A percentile compares a stretch with the other conserved stretches of the same genome.
phyloP scores from a whole-genome alignment of 2,888 invertebrate species.

The Crocallis elinguaria region DNA sequence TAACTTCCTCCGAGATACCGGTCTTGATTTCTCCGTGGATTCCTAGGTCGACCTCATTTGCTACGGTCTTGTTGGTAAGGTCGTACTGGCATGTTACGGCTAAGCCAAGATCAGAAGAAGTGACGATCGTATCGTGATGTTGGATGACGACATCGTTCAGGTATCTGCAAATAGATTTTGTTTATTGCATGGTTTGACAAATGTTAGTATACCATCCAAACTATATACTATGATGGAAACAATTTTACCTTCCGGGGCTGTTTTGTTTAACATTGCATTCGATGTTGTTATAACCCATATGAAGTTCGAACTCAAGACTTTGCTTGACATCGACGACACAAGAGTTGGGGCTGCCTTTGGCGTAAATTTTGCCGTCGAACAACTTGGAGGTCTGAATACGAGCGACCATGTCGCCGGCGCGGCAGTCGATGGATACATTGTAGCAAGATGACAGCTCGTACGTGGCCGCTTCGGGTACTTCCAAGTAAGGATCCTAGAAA shows the following conservation, averaged over 20 bases:
- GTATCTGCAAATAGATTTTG: constrained; percentile 76
- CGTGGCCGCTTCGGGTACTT: constrained; percentile 95
- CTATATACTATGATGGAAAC: not conserved
- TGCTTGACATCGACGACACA: constrained; percentile 95
- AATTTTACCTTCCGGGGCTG: constrained; percentile 89
- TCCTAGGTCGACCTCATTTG: constrained; percentile 95
- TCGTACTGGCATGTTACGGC: constrained; percentile 98
- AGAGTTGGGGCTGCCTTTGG: constrained; percentile 96
- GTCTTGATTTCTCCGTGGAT: constrained; percentile 95
- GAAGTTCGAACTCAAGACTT: constrained; percentile 95
- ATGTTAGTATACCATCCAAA: not conserved
- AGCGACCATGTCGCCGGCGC: constrained; percentile 96
- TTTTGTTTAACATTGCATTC: constrained; percentile 97
- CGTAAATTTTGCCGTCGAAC: constrained; percentile 97
- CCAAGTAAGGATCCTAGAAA: constrained; percentile 92
- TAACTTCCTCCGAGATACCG: constrained; percentile 94
- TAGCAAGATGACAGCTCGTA: constrained; percentile 97
- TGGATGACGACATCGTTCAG: constrained; percentile 97
- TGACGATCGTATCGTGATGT: constrained; percentile 97
- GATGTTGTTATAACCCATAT: constrained; percentile 96
- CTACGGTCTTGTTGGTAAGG: constrained; percentile 96
- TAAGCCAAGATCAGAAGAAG: constrained; percentile 96
- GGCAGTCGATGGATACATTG: constrained; percentile 96
- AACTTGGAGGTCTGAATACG: constrained; percentile 95
- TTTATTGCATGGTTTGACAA: constrained; percentile 16